Base-by-base conservation (phyloP, 2,888 invertebrate species). In the Yponomeuta sedellus region DNA sequence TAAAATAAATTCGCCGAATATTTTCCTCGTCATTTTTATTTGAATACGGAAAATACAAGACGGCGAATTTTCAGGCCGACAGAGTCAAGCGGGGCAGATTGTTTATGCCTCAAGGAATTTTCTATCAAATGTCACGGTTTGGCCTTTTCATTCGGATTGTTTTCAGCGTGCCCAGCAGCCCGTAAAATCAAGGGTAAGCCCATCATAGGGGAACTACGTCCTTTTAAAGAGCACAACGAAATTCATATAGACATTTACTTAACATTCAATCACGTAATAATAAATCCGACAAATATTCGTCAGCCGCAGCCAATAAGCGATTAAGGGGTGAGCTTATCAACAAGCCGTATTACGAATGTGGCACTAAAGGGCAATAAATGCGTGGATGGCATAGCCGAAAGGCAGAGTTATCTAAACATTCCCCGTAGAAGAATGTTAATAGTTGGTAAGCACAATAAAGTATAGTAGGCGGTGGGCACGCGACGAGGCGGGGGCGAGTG, bases 361-460 rank as follows among this genome's bases (percentile, higher is more conserved):
- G 20, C 63, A 40, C 44, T 64, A 64, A 64, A 52, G 63, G 64
- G 56, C 28, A 64, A 28, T 28, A 64, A 34, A 59, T 16, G 65
- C 59, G 65, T 52, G 12, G 65, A 58, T 65, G 59, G 65, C 65
- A 65, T 58, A 58, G 59, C 65, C 58, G 65, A 65, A 72, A 72
- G 71, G 72, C 68, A 68, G 72, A 82, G 83, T 79, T 86, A 88
- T 88, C 88, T 85, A 84, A 88, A 86, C 85, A 88, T 86, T 87
- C 86, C 85, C 85, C 79, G 75, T 77, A 80, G 77, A 86, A 82
- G 88, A 88, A 90, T 91, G 89, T 88, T 90, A 88, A 90, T 89
- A 87, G 88, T 85, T 80, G 77, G 67, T 78, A 75, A 75, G 79
- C 81, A 80, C 81, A 82, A 82, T 83, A 82, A 82, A 82, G 78